These are phyloP conservation scores for Zaprionus ornatus DNA, from an alignment of 1,140 invertebrate species.

Conservation along the genomic window DNA sequence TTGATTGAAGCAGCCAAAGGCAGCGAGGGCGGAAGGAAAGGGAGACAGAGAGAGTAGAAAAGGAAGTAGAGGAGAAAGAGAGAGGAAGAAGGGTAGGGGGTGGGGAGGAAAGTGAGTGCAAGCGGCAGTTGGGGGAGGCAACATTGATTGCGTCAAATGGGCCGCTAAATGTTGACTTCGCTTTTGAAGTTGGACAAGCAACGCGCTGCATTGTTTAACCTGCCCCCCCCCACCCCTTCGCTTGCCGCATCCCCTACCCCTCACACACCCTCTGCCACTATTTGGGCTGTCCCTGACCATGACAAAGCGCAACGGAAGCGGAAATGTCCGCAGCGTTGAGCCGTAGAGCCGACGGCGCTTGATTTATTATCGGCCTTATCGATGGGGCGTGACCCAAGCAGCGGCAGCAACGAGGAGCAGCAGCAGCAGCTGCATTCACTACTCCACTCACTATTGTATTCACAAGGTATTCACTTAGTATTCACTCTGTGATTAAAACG, in stretches of 20 bases:
- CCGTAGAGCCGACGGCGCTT: conserved; percentile 27
- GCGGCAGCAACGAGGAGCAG: background rate
- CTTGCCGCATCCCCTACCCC: background rate
- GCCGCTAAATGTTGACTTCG: conserved; percentile 66
- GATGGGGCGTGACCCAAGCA: conserved; percentile 36
- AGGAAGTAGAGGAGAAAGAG: background rate
- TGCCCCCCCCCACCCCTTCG: accelerated
- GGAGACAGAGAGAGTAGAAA: background rate
- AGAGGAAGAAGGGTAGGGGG: background rate
- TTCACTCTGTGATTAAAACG: conserved; percentile 21
- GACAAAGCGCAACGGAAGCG: conserved; percentile 62
- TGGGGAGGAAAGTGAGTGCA: background rate
- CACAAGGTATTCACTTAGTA: conserved; percentile 21
- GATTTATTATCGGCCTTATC: conserved; percentile 54
- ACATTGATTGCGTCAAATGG: conserved; percentile 72
- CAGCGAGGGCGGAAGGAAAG: background rate
- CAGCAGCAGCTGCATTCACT: conserved; percentile 21
- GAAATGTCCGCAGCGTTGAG: conserved; percentile 61
- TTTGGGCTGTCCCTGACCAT: conserved; percentile 9
- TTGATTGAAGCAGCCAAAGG: conserved; percentile 15
- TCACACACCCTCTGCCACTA: too few relatives aligned
- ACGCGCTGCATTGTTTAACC: conserved; percentile 23
- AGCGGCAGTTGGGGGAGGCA: background rate
- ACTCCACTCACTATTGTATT: conserved; percentile 19
- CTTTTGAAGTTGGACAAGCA: conserved; percentile 43